Evolutionary conservation across 2,113 vertebrate species (phyloP), one percentile per base, ranked within the genome.

Genomic region (Callorhinus ursinus): DNA sequence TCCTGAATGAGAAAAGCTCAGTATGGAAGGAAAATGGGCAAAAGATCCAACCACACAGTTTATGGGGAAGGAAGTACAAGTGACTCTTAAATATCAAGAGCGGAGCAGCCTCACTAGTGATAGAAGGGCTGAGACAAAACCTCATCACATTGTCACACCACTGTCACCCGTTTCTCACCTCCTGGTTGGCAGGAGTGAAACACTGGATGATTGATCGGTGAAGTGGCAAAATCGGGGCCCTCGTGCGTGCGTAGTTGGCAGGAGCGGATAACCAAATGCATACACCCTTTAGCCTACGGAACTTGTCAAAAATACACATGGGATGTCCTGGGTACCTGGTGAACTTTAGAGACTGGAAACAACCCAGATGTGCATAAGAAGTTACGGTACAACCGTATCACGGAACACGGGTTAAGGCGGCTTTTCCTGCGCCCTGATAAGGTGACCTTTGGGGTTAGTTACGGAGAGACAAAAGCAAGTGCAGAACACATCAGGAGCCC

Each of bases 331-430:
- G 57, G 63, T 81, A 11, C 13, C 53, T 46, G 9, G 31, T 49
- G 55, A 79, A 22, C 18, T 69, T 83, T 26, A 24, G 69, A 79
- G 77, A 33, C 22, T 89, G 79, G 69, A 89, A 55, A 55, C 5
- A 16, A 51, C 72, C 42, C 67, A 12, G 67, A 7, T 16, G 67
- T 36, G 36, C 28, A 0, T 36, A 21, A 36, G 65, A 77, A 16
- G 1, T 13, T 57, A 14, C 0, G 18, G 33, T 61, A 36, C 16
- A 31, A 1, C 21, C 15, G 1, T 46, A 7, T 61, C 51, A 1
- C 1, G 1, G 81, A 36, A 28, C 26, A 6, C 0, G 61, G 28
- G 21, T 53, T 53, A 22, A 39, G 19, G 31, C 88, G 15, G 42
- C 72, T 72, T 63, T 71, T 63, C 71, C 0, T 22, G 5, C 15